phyloP scores from a whole-genome alignment of 2,113 vertebrate genomes.

The Catharus fuscescens region DNA sequence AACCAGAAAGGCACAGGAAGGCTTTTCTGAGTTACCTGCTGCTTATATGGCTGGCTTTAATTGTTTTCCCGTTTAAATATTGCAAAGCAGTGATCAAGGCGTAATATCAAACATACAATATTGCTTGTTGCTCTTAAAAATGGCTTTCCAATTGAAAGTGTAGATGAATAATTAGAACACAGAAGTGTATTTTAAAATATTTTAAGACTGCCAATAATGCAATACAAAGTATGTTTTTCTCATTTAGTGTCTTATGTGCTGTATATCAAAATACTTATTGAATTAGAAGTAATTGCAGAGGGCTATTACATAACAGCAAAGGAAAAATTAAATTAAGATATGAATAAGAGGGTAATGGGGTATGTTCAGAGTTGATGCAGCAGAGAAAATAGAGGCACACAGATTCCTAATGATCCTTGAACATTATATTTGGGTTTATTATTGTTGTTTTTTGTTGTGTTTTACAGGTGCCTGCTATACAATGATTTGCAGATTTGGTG shows the following conservation, averaged over 20 bases:
- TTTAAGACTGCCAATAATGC: neutral
- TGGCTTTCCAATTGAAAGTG: neutral
- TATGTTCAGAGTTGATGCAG: neutral
- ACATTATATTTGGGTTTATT: neutral
- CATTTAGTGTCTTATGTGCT: neutral
- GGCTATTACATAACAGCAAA: neutral
- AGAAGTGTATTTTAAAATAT: neutral
- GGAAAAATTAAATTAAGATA: neutral
- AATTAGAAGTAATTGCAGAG: slow-evolving; percentile 19
- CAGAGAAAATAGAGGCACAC: fast-evolving
- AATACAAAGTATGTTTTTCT: neutral
- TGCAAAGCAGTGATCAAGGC: slow-evolving; percentile 1
- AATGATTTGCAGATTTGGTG: fast-evolving
- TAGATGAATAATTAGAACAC: neutral
- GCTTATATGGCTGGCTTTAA: slow-evolving; percentile 30
- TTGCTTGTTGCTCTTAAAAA: slow-evolving; percentile 4
- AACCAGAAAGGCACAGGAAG: neutral
- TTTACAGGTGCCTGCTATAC: neutral
- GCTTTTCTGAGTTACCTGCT: neutral
- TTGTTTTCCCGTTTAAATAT: slow-evolving; percentile 38
- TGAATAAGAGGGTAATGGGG: neutral
- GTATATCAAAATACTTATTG: neutral
- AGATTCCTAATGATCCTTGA: neutral
- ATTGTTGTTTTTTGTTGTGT: neutral
- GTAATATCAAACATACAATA: neutral